Percentiles rank a stretch among this genome's conserved stretches.
These are phyloP conservation scores for Aulostomus chinensis DNA, from an alignment of 2,797 vertebrate genomes.

Conservation along the genomic window DNA sequence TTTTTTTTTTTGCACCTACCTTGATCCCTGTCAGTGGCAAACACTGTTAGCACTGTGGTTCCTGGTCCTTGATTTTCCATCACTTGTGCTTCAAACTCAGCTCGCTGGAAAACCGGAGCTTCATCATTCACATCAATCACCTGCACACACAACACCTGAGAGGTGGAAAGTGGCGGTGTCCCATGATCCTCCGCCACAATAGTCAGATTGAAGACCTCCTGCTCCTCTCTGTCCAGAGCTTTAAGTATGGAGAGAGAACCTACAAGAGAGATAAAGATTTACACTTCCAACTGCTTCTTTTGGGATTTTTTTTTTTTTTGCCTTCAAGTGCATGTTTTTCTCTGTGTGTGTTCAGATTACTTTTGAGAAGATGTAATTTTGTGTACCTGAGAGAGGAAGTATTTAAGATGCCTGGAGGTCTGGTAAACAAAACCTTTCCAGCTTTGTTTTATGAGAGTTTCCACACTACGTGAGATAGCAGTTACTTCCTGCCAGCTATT, in stretches of 20 bases:
- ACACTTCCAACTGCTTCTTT: not conserved
- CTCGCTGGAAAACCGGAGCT: slow-evolving; percentile 84
- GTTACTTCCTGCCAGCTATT: slow-evolving; percentile 27
- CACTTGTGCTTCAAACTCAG: slow-evolving; percentile 83
- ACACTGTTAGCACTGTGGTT: slow-evolving; percentile 84
- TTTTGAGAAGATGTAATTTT: slow-evolving; percentile 25
- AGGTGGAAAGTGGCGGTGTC: slow-evolving; percentile 85
- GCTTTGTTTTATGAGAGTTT: slow-evolving; percentile 59
- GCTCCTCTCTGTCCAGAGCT: slow-evolving; percentile 89
- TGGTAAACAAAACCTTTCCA: slow-evolving; percentile 47
- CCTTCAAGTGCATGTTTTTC: too few species aligned
- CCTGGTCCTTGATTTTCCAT: slow-evolving; percentile 89
- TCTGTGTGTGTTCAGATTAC: too few species aligned
- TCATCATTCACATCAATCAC: slow-evolving; percentile 96
- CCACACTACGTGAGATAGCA: slow-evolving; percentile 28
- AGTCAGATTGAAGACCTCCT: slow-evolving; percentile 87
- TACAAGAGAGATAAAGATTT: slow-evolving; percentile 14
- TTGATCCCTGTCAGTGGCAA: slow-evolving; percentile 88
- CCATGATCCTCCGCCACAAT: slow-evolving; percentile 90
- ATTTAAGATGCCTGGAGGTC: slow-evolving; percentile 26
- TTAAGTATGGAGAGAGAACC: slow-evolving; percentile 79
- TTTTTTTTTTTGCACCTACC: too few species aligned
- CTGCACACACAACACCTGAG: slow-evolving; percentile 87
- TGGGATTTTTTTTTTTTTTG: not conserved
- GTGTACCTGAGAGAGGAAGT: too few species aligned